A percentile compares a stretch with the other conserved stretches of the same genome.
phyloP scores from a whole-genome alignment of 2,113 vertebrate species.

The Alosa alosa region DNA sequence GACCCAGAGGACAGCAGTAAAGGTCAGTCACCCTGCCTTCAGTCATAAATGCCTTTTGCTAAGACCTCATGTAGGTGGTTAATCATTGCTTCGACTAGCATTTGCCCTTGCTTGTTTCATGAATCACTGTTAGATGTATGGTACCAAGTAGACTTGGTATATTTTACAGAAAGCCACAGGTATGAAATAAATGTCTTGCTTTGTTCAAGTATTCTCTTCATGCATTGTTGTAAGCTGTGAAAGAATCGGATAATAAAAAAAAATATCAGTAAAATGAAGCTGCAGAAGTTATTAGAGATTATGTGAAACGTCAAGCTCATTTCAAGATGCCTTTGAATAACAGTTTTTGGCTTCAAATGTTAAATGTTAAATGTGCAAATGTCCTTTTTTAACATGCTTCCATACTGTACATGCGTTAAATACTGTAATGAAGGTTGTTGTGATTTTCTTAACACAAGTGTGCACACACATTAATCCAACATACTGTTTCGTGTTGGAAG shows the following conservation, averaged over 20 bases:
- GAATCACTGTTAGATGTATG: not conserved
- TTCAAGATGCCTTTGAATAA: not conserved
- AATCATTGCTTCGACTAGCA: not conserved
- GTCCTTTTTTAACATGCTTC: too few relatives aligned
- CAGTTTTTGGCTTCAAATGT: not conserved
- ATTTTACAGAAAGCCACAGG: not conserved
- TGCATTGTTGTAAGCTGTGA: too few relatives aligned
- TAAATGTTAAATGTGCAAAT: too few relatives aligned
- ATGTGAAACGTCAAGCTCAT: not conserved
- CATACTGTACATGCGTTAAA: too few relatives aligned
- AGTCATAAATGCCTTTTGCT: not conserved
- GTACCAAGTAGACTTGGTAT: not conserved
- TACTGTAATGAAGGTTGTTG: too few relatives aligned
- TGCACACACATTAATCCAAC: too few relatives aligned
- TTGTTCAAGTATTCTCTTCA: too few relatives aligned
- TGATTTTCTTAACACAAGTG: too few relatives aligned
- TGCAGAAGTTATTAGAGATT: not conserved
- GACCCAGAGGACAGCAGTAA: slow-evolving; percentile 85
- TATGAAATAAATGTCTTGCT: not conserved
- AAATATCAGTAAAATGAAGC: not conserved
- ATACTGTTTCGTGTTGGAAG: not conserved
- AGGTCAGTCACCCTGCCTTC: slow-evolving; percentile 70
- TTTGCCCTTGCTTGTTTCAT: not conserved
- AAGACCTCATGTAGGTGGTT: not conserved
- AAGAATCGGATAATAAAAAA: not conserved